phyloP scores from a whole-genome alignment of 1,140 invertebrate genomes.

The Hydropsyche tenuis region DNA sequence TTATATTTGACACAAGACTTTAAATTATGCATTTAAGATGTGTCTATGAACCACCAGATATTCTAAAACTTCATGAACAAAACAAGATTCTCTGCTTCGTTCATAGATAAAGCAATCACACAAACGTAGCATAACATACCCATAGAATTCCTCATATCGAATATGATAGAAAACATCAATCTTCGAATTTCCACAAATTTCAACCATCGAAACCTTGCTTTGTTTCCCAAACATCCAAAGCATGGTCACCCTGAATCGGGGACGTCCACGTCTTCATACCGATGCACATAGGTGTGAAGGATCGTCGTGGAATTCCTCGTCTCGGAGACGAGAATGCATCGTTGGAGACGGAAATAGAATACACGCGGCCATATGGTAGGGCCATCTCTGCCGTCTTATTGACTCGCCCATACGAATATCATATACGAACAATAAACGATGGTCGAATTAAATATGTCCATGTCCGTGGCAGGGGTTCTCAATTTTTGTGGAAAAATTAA shows the following conservation, averaged over 20 bases:
- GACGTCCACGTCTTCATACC: not conserved
- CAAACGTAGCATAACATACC: too few relatives aligned
- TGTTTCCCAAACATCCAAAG: not conserved
- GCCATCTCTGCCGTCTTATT: slow-evolving; percentile 20
- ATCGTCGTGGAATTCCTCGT: slow-evolving; percentile 19
- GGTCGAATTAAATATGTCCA: not conserved
- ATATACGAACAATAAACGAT: not conserved
- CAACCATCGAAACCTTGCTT: not conserved
- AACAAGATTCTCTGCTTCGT: too few relatives aligned
- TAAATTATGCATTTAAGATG: too few relatives aligned
- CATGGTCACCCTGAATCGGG: not conserved
- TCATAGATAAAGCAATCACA: too few relatives aligned
- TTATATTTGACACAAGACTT: too few relatives aligned
- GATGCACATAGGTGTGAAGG: slow-evolving; percentile 10
- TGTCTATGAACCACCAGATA: too few relatives aligned
- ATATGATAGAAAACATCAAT: too few relatives aligned
- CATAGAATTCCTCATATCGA: too few relatives aligned
- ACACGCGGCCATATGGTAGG: slow-evolving; percentile 32
- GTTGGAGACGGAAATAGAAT: slow-evolving; percentile 26
- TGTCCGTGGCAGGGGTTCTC: not conserved
- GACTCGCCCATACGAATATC: slow-evolving; percentile 15
- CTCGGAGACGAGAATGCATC: slow-evolving; percentile 22
- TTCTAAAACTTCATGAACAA: too few relatives aligned
- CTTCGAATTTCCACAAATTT: too few relatives aligned
- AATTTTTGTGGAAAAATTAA: too few relatives aligned